These are phyloP conservation scores for Heliconius hortense DNA, from an alignment of 2,888 invertebrate species.

Conservation along the genomic window DNA sequence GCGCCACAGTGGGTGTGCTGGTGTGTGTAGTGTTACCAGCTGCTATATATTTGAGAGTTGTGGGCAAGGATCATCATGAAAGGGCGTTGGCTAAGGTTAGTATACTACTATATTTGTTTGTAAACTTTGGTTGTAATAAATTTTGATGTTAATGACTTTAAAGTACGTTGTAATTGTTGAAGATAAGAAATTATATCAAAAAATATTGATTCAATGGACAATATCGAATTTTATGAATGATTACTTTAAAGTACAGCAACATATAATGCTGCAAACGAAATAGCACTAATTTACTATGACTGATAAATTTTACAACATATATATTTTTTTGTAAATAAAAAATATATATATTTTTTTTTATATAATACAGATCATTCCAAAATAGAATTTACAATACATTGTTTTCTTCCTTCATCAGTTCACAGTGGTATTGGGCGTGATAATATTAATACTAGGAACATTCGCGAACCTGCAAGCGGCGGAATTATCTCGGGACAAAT, in stretches of 20 bases:
- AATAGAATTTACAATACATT: too few relatives aligned
- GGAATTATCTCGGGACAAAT: slow-evolving; percentile 72
- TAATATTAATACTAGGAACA: slow-evolving; percentile 94
- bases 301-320: neutral
- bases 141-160: neutral
- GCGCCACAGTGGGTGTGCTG: slow-evolving; percentile 96
- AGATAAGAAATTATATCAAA: neutral
- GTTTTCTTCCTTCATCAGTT: slow-evolving; percentile 71
- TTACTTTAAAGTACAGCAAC: neutral
- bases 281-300: neutral
- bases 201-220: neutral
- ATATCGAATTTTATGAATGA: neutral
- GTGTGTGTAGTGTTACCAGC: slow-evolving; percentile 97
- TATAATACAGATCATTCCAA: too few relatives aligned
- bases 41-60: slow-evolving; percentile 90
- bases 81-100: slow-evolving; percentile 17
- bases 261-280: neutral
- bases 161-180: neutral
- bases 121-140: neutral
- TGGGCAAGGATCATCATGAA: slow-evolving; percentile 17
- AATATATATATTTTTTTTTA: too few relatives aligned
- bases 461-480: slow-evolving; percentile 92
- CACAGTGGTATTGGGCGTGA: slow-evolving; percentile 90
- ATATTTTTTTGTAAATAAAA: too few relatives aligned
- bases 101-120: neutral